A percentile compares a stretch with the other conserved stretches of the same genome.
Evolutionary conservation across 2,888 invertebrate species (phyloP).

Genomic region (Melanargia galathea): DNA sequence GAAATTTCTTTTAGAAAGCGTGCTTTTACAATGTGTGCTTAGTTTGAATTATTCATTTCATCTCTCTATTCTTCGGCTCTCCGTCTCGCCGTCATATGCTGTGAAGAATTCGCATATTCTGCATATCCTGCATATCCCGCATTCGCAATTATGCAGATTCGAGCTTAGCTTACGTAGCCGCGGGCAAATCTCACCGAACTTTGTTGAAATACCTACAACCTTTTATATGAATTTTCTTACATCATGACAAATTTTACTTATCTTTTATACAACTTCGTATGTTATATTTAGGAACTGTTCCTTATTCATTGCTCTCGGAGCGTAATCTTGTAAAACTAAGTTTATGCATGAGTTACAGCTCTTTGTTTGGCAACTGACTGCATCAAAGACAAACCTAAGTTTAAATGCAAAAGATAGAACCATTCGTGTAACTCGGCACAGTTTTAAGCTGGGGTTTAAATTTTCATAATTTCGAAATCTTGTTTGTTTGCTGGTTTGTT

Average conservation of each 20-base stretch:
- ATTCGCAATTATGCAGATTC: conserved; percentile 22
- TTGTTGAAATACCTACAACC: neutral
- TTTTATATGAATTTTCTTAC: conserved; percentile 15
- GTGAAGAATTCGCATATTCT: conserved; percentile 21
- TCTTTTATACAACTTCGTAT: neutral
- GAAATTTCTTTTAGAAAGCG: neutral
- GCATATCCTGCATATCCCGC: conserved; percentile 18
- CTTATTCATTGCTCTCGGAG: neutral
- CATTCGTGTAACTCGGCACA: neutral
- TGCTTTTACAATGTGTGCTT: conserved; percentile 5
- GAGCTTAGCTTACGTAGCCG: conserved; percentile 3
- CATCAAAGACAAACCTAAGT: neutral
- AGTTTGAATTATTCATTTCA: conserved; percentile 19
- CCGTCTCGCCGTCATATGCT: conserved; percentile 16
- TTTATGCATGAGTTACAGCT: neutral
- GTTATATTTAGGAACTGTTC: neutral
- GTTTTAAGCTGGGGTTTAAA: neutral
- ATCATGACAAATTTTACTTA: neutral
- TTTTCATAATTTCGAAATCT: no score
- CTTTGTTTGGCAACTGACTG: neutral
- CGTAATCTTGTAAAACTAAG: neutral
- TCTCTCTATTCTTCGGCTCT: conserved; percentile 10
- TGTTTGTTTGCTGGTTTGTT: no score
- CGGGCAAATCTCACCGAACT: conserved; percentile 1
- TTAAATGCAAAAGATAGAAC: neutral